Conservation (phyloP, 2,113 vertebrate species). For the Cyphomyrus discorhynchus region DNA sequence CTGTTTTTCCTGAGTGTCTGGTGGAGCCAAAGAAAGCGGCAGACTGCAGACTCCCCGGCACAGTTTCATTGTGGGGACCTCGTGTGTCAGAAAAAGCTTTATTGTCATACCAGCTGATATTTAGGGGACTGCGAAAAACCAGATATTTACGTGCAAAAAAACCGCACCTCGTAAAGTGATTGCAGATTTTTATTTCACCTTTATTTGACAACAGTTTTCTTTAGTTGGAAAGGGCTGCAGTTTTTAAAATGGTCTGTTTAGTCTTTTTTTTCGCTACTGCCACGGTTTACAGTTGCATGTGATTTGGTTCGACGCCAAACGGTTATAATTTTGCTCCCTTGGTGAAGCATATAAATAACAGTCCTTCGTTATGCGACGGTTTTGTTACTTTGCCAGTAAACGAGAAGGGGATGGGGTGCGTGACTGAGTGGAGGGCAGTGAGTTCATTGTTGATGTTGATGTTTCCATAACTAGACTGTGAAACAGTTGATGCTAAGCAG, state of each 20-base stretch:
- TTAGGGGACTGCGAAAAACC: neutral
- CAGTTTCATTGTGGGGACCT: neutral
- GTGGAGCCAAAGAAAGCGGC: neutral
- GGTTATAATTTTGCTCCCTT: neutral
- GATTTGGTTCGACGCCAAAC: neutral
- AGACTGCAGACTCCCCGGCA: neutral
- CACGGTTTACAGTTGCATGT: neutral
- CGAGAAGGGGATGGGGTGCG: neutral
- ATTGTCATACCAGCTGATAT: neutral
- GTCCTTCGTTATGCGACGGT: neutral
- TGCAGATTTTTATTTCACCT: neutral
- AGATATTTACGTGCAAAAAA: neutral
- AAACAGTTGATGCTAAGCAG: neutral
- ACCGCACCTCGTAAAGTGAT: neutral
- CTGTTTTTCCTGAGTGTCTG: neutral
- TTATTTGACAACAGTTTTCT: slow-evolving; percentile 1
- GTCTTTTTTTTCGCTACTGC: neutral
- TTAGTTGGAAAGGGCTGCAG: neutral
- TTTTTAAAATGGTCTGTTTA: neutral
- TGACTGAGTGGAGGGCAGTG: neutral
- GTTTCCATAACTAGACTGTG: neutral
- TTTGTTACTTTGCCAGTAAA: neutral
- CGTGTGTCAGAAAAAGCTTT: neutral
- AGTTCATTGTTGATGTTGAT: neutral
- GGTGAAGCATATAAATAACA: neutral